Evolutionary conservation across 2,113 vertebrate species (phyloP).

Genomic region (Struthio camelus): DNA sequence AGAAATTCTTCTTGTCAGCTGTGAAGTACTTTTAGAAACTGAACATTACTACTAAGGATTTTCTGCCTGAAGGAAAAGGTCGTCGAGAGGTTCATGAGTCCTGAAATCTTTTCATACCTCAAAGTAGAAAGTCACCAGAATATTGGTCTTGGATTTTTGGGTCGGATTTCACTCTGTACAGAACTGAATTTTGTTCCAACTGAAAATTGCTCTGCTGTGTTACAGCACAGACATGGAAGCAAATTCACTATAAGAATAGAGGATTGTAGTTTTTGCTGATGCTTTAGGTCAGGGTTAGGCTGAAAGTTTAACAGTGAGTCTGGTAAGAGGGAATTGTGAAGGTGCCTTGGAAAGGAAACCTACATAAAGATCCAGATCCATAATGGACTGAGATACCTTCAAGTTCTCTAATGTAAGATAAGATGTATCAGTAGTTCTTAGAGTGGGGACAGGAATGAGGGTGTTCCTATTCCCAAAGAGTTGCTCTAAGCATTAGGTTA

Average conservation of each 20-base stretch:
- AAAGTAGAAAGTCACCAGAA: background rate
- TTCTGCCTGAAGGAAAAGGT: constrained; percentile 16
- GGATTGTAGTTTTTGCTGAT: background rate
- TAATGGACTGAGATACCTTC: background rate
- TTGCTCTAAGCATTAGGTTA: background rate
- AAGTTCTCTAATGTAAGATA: background rate
- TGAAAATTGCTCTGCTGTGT: background rate
- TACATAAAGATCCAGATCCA: background rate
- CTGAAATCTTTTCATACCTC: background rate
- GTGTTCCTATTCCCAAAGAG: background rate
- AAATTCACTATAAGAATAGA: background rate
- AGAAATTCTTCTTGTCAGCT: background rate
- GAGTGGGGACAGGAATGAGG: background rate
- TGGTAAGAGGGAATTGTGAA: background rate
- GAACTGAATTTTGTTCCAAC: background rate
- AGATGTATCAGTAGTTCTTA: background rate
- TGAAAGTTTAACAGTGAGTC: background rate
- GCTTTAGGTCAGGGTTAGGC: background rate
- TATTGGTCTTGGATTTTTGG: background rate
- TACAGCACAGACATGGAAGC: background rate
- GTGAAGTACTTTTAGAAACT: background rate
- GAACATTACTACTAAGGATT: background rate
- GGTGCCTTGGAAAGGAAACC: background rate
- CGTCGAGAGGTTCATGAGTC: background rate
- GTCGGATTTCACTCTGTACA: background rate